Conservation (phyloP, 2,888 invertebrate genomes). For the Sarcophaga caerulescens region DNA sequence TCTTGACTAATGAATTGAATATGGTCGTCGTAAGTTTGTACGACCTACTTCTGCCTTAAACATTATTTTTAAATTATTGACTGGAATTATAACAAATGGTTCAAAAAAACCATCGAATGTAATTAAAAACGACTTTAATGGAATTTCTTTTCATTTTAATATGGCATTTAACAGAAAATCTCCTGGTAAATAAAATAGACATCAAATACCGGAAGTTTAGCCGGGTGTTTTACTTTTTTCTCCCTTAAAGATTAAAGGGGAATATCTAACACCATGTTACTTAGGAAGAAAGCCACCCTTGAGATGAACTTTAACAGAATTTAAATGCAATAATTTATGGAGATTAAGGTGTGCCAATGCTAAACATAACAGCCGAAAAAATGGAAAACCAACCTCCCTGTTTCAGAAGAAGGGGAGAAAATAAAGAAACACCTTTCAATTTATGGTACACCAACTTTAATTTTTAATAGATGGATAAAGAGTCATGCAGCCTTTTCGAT, state of each 20-base stretch:
- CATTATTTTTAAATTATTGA: too few relatives aligned
- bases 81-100: too few relatives aligned
- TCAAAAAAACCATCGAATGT: too few relatives aligned
- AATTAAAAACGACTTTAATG: not conserved
- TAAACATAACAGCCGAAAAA: not conserved
- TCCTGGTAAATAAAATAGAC: not conserved
- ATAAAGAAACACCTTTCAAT: too few relatives aligned
- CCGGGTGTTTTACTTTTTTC: not conserved
- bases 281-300: constrained; percentile 42
- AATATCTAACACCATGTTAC: not conserved
- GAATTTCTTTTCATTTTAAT: not conserved
- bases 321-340: constrained; percentile 34
- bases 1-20: too few relatives aligned
- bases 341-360: constrained; percentile 47
- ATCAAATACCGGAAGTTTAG: not conserved
- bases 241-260: not conserved
- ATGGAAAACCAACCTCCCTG: not conserved
- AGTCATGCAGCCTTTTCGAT: too few relatives aligned
- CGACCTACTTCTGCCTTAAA: too few relatives aligned
- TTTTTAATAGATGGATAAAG: too few relatives aligned
- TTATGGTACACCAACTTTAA: too few relatives aligned
- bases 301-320: constrained; percentile 34
- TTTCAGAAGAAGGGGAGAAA: too few relatives aligned
- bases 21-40: too few relatives aligned
- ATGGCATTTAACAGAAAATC: not conserved